Conservation (phyloP, 2,888 invertebrate species). For the Drosophila vallismaia region DNA sequence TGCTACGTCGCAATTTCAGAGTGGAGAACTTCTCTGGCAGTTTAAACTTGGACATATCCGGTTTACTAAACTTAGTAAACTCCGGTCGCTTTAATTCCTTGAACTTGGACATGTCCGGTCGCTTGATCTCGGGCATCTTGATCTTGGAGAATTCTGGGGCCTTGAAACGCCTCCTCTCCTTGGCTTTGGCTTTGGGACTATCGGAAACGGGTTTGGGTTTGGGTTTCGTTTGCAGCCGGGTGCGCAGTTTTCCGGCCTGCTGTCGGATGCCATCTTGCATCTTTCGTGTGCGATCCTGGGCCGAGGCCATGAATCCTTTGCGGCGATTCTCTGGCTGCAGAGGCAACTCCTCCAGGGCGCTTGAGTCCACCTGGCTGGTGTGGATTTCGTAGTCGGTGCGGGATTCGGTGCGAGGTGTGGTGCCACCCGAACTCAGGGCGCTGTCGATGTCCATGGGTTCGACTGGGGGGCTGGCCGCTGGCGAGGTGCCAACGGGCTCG, state of each 20-base stretch:
- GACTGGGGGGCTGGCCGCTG: constrained; percentile 51
- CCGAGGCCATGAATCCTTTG: constrained; percentile 84
- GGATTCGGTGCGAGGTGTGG: constrained; percentile 85
- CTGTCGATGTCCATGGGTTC: constrained; percentile 65
- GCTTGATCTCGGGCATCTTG: constrained; percentile 84
- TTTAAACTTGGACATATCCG: constrained; percentile 87
- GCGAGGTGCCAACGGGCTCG: constrained; percentile 89
- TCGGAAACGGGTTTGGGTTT: constrained; percentile 74
- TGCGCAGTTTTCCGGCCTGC: constrained; percentile 90
- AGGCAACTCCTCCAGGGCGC: constrained; percentile 87
- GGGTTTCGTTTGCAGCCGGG: constrained; percentile 86
- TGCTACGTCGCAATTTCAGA: constrained; percentile 85
- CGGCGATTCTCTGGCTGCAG: constrained; percentile 86
- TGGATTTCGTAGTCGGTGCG: constrained; percentile 88
- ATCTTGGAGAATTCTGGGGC: constrained; percentile 83
- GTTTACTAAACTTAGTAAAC: constrained; percentile 84
- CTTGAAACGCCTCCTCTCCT: constrained; percentile 81
- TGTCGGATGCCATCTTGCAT: constrained; percentile 88
- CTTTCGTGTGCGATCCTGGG: constrained; percentile 85
- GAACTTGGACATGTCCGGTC: constrained; percentile 85
- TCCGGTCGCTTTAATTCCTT: constrained; percentile 81
- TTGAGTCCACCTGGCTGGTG: constrained; percentile 88
- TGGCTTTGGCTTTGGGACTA: constrained; percentile 81
- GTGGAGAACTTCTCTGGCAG: constrained; percentile 88
- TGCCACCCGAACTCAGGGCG: constrained; percentile 86